phyloP scores from a whole-genome alignment of 1,140 invertebrate genomes.

The Amphibalanus amphitrite region DNA sequence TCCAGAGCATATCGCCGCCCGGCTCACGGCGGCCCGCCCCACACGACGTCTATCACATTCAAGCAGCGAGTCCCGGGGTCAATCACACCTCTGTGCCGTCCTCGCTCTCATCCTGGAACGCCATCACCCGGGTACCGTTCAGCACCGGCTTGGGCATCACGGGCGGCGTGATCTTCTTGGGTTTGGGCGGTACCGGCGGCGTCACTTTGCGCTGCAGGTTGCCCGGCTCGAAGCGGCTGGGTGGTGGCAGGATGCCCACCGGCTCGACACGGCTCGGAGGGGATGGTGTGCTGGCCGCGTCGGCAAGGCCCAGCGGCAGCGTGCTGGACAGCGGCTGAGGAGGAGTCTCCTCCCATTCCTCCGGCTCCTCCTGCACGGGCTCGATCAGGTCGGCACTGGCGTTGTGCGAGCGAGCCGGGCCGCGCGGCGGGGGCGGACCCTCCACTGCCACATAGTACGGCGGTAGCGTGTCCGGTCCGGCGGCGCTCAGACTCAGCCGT shows the following conservation, averaged over 20 bases:
- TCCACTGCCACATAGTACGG: background rate
- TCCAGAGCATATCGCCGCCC: too few relatives aligned
- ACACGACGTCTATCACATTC: background rate
- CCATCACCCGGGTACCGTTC: background rate
- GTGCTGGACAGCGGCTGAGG: background rate
- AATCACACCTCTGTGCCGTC: background rate
- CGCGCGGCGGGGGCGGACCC: background rate
- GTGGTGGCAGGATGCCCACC: too few relatives aligned
- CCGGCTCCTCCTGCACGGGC: background rate
- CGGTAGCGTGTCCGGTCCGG: background rate
- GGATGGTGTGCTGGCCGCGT: too few relatives aligned
- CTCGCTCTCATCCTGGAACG: background rate
- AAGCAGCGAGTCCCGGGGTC: background rate
- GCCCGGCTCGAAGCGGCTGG: too few relatives aligned
- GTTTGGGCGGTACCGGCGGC: background rate
- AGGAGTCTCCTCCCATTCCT: background rate
- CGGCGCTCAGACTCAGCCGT: slow-evolving; percentile 46
- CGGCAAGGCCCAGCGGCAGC: too few relatives aligned
- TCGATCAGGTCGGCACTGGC: slow-evolving; percentile 1
- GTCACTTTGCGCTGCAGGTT: background rate
- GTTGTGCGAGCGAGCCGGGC: background rate
- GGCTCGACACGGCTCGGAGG: too few relatives aligned
- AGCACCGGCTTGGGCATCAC: background rate
- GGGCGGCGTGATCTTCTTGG: background rate
- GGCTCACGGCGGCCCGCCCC: too few relatives aligned